Evolutionary conservation across 2,888 invertebrate species (phyloP).

Genomic region (Pachycephus smyrnensis): DNA sequence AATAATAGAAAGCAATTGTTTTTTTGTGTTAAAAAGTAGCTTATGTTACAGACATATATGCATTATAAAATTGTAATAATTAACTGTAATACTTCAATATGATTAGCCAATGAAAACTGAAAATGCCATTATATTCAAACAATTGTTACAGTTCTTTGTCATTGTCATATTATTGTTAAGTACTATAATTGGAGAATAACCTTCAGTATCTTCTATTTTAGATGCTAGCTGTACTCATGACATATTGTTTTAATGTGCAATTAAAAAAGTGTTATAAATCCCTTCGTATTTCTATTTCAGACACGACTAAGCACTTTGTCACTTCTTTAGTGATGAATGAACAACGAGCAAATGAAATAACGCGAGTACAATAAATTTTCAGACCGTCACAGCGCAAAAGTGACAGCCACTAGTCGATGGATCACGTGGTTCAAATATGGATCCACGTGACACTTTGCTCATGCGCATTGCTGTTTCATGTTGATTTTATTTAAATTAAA

Average conservation of each 20-base stretch:
- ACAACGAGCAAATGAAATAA: constrained; percentile 22
- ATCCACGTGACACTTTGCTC: constrained; percentile 19
- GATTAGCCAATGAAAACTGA: neutral
- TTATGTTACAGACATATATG: neutral
- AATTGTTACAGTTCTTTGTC: neutral
- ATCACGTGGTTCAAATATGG: constrained; percentile 19
- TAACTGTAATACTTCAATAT: neutral
- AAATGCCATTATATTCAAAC: neutral
- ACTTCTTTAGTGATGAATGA: constrained; percentile 22
- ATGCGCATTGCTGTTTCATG: neutral
- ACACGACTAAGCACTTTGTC: constrained; percentile 8
- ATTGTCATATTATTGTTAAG: constrained; percentile 23
- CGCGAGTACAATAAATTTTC: constrained; percentile 24
- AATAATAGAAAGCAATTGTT: constrained; percentile 8
- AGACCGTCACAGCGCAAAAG: constrained; percentile 20
- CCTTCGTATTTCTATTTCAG: neutral
- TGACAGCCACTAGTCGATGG: constrained; percentile 21
- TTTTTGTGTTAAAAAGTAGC: neutral
- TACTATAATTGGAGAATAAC: constrained; percentile 20
- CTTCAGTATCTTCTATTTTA: constrained; percentile 16
- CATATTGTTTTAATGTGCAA: neutral
- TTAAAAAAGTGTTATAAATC: neutral
- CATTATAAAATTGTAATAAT: neutral
- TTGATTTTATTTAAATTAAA: neutral
- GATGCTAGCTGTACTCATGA: neutral